A percentile compares a stretch with the other conserved stretches of the same genome.
Conservation (phyloP, 2,113 vertebrate species). For the Tor tambroides region DNA sequence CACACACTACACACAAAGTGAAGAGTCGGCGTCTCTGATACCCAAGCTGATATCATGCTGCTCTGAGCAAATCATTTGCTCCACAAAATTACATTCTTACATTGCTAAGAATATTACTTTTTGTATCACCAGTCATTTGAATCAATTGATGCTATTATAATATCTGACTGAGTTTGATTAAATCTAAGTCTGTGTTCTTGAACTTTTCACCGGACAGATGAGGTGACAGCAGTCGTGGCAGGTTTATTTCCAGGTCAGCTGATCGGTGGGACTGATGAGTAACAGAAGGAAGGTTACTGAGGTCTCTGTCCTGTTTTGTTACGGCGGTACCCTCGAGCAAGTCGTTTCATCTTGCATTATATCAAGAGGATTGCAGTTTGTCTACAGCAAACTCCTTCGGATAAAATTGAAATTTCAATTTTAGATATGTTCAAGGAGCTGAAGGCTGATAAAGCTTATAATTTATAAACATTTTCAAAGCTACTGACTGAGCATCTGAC, state of each 20-base stretch:
- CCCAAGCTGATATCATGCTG: neutral
- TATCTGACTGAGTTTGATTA: neutral
- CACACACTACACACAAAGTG: too few relatives aligned
- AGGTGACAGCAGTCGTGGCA: neutral
- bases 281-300: conserved; percentile 25
- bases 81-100: neutral
- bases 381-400: neutral
- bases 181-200: neutral
- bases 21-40: neutral
- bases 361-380: conserved; percentile 16
- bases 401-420: neutral
- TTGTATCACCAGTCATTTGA: neutral
- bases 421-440: neutral
- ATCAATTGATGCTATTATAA: neutral
- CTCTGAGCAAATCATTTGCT: neutral
- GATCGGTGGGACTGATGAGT: conserved; percentile 25
- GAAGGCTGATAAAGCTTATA: conserved; percentile 4
- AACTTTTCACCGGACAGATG: neutral
- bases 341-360: conserved; percentile 22
- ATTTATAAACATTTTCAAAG: neutral
- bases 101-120: conserved; percentile 15
- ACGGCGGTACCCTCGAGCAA: neutral
- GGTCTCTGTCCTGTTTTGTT: conserved; percentile 33
- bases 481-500: neutral
- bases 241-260: conserved; percentile 25